Conservation (phyloP, 2,797 vertebrate species). For the Numenius phaeopus region DNA sequence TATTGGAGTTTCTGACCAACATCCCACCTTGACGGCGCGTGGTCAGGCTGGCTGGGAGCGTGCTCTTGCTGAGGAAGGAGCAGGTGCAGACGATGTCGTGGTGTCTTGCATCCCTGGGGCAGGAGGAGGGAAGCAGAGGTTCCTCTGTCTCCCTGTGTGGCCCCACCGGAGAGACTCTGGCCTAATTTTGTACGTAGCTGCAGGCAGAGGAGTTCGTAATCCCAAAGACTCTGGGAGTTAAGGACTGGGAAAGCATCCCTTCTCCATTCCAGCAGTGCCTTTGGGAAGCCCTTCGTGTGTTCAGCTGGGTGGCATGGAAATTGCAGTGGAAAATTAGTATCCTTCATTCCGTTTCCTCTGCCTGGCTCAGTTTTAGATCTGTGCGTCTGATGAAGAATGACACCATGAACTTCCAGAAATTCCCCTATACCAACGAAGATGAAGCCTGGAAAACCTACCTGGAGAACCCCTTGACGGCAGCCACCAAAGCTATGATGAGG, state of each 20-base stretch:
- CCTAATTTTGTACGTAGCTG: background rate
- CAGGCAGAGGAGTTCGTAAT: background rate
- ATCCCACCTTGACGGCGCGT: rapidly evolving
- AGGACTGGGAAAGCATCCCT: background rate
- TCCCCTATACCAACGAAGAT: slow-evolving; percentile 85
- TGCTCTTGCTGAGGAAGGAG: background rate
- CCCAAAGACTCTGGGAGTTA: background rate
- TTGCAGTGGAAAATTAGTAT: background rate
- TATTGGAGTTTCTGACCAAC: background rate
- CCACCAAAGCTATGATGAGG: slow-evolving; percentile 88
- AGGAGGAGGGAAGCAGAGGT: background rate
- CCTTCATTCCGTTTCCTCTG: background rate
- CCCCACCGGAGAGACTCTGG: background rate
- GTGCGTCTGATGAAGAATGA: slow-evolving; percentile 94
- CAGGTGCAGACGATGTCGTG: rapidly evolving
- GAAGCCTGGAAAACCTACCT: slow-evolving; percentile 92
- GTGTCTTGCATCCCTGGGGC: background rate
- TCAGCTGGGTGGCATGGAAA: background rate
- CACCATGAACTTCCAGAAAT: slow-evolving; percentile 89
- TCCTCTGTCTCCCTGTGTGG: background rate
- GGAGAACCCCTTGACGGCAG: slow-evolving; percentile 83
- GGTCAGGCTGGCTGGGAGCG: background rate
- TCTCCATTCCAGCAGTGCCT: background rate
- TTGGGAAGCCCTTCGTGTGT: background rate
- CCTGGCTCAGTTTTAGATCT: slow-evolving; percentile 83